Base-by-base conservation (phyloP, 2,888 invertebrate species). In the Drosophila mettleri region DNA sequence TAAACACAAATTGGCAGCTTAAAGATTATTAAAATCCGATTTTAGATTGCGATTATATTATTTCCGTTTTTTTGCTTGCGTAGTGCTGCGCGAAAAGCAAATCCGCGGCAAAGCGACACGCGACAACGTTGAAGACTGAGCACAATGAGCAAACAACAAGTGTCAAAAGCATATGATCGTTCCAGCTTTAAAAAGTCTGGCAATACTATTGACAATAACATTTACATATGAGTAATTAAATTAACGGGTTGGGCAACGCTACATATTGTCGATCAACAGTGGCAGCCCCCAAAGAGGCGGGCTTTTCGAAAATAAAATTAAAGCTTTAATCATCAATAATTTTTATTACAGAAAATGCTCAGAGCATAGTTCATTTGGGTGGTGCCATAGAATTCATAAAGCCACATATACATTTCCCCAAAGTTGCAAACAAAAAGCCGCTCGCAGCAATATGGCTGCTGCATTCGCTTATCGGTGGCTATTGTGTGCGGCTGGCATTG, bases 141-240 rank as follows among this genome's bases (percentile, higher is more conserved):
- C 68, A 39, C 27, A 49, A 55, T 55, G 59, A 63, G 43, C 68
- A 46, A 49, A 63, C 85, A 85, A 80, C 83, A 80, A 85, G 74
- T 83, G 86, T 76, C 78, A 78, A 68, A 86, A 86, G 70, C 88
- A 88, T 79, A 69, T 88, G 88, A 80, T 80, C 78, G 55, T 51
- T 33, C 22, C 48, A 58, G 46, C 60, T 53, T 24, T 14, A 2
- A 27, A 12, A 33, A 8, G 33, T 76, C 63, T 70, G 70, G 75
- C 65, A 68, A 31, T 27, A 51, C 43, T 36, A 0, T 46, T 39
- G 0, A 22, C 16, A 12, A 1, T 2, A 54, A 45, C 20, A 45
- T 36, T 36, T 41, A 12, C 74, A 74, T 36, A 41, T 70, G 70
- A 51, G 69, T 39, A 43, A 6, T 20, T 55, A 1, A 0, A 8